Percentiles rank a stretch among this genome's conserved stretches.
Conservation (phyloP, 2,797 vertebrate genomes). For the Acanthurus lineatus region DNA sequence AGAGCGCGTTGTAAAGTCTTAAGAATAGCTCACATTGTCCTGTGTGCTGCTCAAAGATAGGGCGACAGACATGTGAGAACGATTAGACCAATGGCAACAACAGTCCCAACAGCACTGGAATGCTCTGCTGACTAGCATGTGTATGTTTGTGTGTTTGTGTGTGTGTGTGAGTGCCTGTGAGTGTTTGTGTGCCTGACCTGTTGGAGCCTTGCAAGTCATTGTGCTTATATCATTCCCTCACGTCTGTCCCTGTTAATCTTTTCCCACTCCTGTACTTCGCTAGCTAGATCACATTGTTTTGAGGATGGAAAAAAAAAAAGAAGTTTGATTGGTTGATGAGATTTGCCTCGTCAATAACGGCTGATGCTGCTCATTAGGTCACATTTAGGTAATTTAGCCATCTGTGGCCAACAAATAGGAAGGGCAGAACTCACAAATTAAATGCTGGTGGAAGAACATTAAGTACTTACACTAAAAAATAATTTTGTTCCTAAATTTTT, state of each 20-base stretch:
- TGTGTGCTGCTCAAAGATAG: constrained; percentile 76
- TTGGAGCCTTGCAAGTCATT: constrained; percentile 58
- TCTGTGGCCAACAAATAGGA: constrained; percentile 54
- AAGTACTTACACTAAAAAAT: background rate
- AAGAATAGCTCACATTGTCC: constrained; percentile 85
- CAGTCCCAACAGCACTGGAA: constrained; percentile 81
- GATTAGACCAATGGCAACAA: constrained; percentile 86
- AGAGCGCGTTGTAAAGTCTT: constrained; percentile 67
- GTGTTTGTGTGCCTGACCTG: constrained; percentile 20
- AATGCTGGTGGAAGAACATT: constrained; percentile 36
- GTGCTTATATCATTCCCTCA: constrained; percentile 61
- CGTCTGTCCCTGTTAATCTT: constrained; percentile 59
- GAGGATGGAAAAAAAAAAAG: constrained; percentile 10
- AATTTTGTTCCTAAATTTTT: background rate
- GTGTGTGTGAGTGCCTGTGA: constrained; percentile 28
- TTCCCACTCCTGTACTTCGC: constrained; percentile 61
- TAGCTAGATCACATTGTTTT: constrained; percentile 60
- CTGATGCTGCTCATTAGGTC: constrained; percentile 65
- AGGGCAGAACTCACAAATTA: constrained; percentile 41
- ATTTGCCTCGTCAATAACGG: constrained; percentile 69
- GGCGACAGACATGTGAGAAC: constrained; percentile 85
- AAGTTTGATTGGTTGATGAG: constrained; percentile 71
- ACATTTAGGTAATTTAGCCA: constrained; percentile 69
- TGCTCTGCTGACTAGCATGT: constrained; percentile 79
- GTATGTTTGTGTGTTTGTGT: constrained; percentile 49